Base-by-base conservation (phyloP, 2,113 vertebrate species). In the Chlamydotis undulata region DNA sequence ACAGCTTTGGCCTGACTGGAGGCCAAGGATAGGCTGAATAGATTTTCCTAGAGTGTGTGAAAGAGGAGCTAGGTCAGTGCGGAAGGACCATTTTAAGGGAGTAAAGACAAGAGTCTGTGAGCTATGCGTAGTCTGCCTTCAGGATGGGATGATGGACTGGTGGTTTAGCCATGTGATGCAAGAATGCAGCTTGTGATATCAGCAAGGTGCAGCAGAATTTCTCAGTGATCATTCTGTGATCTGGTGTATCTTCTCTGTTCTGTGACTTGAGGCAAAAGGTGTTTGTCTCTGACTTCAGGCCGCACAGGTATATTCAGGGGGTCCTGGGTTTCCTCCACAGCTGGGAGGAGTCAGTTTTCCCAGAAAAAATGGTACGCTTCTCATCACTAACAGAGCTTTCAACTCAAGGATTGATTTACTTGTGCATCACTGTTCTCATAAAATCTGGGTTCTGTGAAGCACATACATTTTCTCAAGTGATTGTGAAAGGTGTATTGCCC, bases 331-430 rank as follows among this genome's bases (percentile, higher is more conserved):
- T 45, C 56, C 19, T 39, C 19, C 31, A 10, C 26, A 35, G 18
- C 4, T 23, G 37, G 7, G 15, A 7, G 15, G 35, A 35, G 15
- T 31, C 74, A 12, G 1, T 80, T 93, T 61, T 25, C 39, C 56
- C 39, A 3, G 17, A 19, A 56, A 45, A 75, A 53, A 5, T 1
- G 0, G 0, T 1, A 14, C 12, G 13, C 13, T 52, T n/a, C 24
- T 50, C 63, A 0, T 2, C 21, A 2, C 57, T 19, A 24, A 18
- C 25, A 43, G 22, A 10, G 37, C 0, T 76, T 29, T 21, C 29
- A 31, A 1, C 37, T 37, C 18, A 14, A 2, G 79, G 37, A 1
- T 5, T 29, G 39, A 3, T 89, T 29, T 19, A 12, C 17, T 25
- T 49, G 17, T 19, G 4, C 43, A 8, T 59, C 12, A 16, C 60